These are phyloP conservation scores for Drosophila arizonae DNA, from an alignment of 1,140 invertebrate genomes.

Conservation along the genomic window DNA sequence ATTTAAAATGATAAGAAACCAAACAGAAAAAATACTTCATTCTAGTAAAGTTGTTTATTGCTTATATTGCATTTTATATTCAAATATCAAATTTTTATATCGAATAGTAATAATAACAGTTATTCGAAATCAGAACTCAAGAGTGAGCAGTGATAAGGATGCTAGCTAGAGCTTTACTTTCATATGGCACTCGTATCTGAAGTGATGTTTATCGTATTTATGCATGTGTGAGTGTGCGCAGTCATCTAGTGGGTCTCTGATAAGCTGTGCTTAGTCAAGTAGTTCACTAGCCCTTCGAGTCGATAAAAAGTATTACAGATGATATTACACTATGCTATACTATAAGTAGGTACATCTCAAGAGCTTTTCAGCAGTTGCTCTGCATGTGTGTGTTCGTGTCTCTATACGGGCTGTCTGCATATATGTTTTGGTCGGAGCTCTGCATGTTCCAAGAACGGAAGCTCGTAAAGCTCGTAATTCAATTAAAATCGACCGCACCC, in stretches of 20 bases:
- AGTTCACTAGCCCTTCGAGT: slow-evolving; percentile 11
- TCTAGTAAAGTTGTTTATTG: no score
- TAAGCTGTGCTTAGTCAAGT: slow-evolving; percentile 6
- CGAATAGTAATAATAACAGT: no score
- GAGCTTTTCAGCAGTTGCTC: no score
- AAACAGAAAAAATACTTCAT: neutral
- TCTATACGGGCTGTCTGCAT: neutral
- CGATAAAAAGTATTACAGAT: neutral
- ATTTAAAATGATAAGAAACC: neutral
- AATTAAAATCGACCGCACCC: slow-evolving; percentile 35
- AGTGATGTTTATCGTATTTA: slow-evolving; percentile 1
- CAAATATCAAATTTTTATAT: no score
- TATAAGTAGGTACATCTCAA: neutral
- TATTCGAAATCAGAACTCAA: neutral
- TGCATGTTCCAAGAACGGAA: slow-evolving; percentile 3
- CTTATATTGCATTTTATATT: no score
- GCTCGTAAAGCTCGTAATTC: neutral
- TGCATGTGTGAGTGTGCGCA: neutral
- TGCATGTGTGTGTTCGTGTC: no score
- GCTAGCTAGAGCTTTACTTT: no score
- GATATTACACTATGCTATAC: no score
- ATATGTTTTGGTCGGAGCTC: neutral
- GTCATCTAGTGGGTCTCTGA: slow-evolving; percentile 11
- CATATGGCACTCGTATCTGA: no score
- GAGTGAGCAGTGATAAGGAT: no score